Evolutionary conservation across 2,888 invertebrate genomes (phyloP), one percentile per base, ranked within the genome.

Genomic region (Andrena bicolor): DNA sequence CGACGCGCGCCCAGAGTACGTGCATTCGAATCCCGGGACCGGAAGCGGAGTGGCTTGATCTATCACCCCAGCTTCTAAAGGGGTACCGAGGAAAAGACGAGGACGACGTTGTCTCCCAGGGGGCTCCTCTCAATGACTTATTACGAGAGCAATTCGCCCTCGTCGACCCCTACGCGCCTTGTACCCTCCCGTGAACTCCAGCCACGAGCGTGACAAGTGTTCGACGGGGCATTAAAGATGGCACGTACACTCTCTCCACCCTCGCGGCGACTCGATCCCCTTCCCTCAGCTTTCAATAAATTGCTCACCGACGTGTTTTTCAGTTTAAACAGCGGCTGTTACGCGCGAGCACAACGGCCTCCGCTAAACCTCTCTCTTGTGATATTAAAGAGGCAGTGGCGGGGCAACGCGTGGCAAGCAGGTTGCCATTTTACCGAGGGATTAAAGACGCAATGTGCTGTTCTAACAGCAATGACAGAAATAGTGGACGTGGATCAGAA

Each of bases 41-140:
- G 87, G 88, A 87, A 90, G 88, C 75, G 88, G 80, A 89, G 89
- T 86, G 89, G 87, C 89, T 76, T 88, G 89, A 88, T 90, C 87
- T 87, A 86, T 90, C 89, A 87, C 85, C 84, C 80, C 82, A 30
- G 71, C 76, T 75, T 76, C 71, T 65, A 74, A 88, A 87, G 84
- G 84, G 87, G 70, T 64, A 68, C 79, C 70, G 69, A 63, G 80
- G 58, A 76, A 83, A 84, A 76, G 80, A 80, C 75, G 78, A 76
- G 73, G 82, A 80, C 79, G 76, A 80, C 80, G 81, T 72, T 77
- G 88, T 88, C 89, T 81, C 80, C 83, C 69, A 64, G 71, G 66
- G 66, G 58, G 81, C 79, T 80, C 85, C 81, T 74, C 84, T 90
- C 86, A 84, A 89, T 89, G 90, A 90, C 90, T 88, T 90, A 88